These are phyloP conservation scores for Apodemus speciosus DNA, from an alignment of 2,113 vertebrate genomes.

Conservation along the genomic window DNA sequence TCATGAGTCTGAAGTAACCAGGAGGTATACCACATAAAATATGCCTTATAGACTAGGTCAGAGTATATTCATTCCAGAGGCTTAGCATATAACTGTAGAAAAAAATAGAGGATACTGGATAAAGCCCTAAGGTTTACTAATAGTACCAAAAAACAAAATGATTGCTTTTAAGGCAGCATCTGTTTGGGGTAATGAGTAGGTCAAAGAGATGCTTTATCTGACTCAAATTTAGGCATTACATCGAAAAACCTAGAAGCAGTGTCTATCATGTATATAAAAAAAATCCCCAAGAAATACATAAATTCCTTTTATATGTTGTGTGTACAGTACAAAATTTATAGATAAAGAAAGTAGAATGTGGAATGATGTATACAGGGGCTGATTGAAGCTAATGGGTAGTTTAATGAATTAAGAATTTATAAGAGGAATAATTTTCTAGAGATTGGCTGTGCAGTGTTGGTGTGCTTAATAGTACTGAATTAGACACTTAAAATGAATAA, in stretches of 20 bases:
- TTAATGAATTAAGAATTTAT: conserved; percentile 24
- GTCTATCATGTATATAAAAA: neutral
- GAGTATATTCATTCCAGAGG: neutral
- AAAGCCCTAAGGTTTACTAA: neutral
- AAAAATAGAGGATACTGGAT: neutral
- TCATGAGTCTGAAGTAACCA: neutral
- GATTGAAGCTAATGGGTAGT: neutral
- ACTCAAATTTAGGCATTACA: neutral
- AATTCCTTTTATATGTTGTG: neutral
- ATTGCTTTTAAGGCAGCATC: neutral
- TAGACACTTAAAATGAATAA: conserved; percentile 20
- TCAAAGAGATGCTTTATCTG: conserved; percentile 8
- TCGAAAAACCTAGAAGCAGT: neutral
- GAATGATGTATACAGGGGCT: neutral
- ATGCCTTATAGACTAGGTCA: neutral
- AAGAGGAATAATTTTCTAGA: neutral
- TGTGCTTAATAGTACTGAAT: neutral
- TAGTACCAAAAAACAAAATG: conserved; percentile 33
- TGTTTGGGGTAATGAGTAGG: neutral
- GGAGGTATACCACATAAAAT: neutral
- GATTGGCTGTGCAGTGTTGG: neutral
- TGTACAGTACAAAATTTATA: neutral
- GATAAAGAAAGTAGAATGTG: neutral
- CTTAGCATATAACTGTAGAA: neutral
- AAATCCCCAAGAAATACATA: neutral